Evolutionary conservation across 2,113 vertebrate species (phyloP).

Genomic region (Jacana jacana): DNA sequence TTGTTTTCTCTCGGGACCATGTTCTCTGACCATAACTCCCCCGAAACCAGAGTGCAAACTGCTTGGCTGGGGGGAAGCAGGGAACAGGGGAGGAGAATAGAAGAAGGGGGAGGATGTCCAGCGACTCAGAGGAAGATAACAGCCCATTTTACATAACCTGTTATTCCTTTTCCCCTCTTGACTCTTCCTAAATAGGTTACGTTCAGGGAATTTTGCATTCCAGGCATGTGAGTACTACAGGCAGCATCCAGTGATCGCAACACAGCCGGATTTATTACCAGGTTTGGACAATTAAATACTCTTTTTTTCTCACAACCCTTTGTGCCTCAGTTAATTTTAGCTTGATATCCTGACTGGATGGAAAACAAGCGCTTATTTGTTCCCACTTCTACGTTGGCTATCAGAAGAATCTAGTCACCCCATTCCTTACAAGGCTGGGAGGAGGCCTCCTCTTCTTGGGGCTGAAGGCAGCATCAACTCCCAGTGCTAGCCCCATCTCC

Average conservation of each 20-base stretch:
- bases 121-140: slow-evolving; percentile 41
- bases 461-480: neutral
- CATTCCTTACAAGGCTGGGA: neutral
- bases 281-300: neutral
- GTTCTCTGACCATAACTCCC: neutral
- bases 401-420: neutral
- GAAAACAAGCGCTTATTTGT: neutral
- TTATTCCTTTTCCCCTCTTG: neutral
- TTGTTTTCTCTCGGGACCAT: neutral
- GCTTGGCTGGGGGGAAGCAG: no score
- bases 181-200: slow-evolving; percentile 59
- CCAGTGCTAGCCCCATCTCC: neutral
- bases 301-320: neutral
- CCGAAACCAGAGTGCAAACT: neutral
- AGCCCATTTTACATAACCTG: neutral
- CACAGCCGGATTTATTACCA: neutral
- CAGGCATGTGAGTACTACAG: neutral
- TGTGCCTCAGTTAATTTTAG: neutral
- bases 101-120: neutral
- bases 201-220: neutral
- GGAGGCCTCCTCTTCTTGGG: neutral
- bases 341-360: neutral
- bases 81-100: neutral
- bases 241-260: neutral
- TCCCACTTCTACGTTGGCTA: neutral